These are phyloP conservation scores for Leucophenga montana DNA, from an alignment of 2,888 invertebrate species.

Conservation along the genomic window DNA sequence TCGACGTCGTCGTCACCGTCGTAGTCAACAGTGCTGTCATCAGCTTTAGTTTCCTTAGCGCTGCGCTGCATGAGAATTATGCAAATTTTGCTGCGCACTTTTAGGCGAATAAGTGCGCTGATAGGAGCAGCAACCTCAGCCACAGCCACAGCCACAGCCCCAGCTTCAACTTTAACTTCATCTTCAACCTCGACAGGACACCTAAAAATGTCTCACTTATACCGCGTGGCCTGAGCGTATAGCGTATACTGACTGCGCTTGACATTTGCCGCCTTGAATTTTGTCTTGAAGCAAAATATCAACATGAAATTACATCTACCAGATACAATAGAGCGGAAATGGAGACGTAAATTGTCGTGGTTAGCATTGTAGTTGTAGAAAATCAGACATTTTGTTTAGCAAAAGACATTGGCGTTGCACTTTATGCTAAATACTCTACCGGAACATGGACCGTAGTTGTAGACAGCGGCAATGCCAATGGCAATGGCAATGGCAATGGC, in stretches of 20 bases:
- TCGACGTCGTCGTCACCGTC: conserved; percentile 24
- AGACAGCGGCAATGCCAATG: neutral
- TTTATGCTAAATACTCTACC: conserved; percentile 60
- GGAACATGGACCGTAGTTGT: neutral
- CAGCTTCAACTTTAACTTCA: conserved; percentile 26
- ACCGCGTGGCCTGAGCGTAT: too few species aligned
- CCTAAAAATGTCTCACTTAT: conserved; percentile 35
- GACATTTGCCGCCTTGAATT: too few species aligned
- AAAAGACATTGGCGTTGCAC: neutral
- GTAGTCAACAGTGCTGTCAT: neutral
- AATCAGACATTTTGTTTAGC: too few species aligned
- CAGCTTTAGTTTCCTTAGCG: neutral
- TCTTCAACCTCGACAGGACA: conserved; percentile 23
- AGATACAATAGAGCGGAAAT: too few species aligned
- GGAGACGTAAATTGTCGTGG: too few species aligned
- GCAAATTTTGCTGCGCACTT: conserved; percentile 54
- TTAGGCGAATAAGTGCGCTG: too few species aligned
- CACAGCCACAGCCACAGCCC: neutral
- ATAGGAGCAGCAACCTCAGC: neutral
- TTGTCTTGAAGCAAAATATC: too few species aligned
- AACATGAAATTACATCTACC: too few species aligned
- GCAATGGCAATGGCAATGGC: too few species aligned
- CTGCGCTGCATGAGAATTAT: conserved; percentile 33
- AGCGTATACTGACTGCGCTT: too few species aligned
- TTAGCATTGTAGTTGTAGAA: too few species aligned